Base-by-base conservation (phyloP, 2,888 invertebrate genomes). In the Chymomyza caudatula region DNA sequence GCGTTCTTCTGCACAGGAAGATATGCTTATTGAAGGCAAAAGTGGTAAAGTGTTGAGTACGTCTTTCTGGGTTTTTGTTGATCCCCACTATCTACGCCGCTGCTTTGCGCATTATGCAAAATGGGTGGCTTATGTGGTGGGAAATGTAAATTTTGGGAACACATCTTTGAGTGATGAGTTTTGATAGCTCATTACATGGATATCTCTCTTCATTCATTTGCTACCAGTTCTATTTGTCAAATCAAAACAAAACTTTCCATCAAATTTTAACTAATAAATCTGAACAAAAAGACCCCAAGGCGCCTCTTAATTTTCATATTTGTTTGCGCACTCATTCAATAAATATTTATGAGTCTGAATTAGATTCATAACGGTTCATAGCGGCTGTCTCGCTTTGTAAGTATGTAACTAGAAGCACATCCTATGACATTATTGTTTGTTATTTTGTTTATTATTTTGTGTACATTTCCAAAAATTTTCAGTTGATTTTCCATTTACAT, bases 391-490 rank as follows among this genome's bases (percentile, higher is more conserved):
- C 67, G 44, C 20, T 65, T 60, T 65, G 0, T 15, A 47, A 44
- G n/a, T 62, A 68, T 74, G 58, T 60, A n/a, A n/a, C n/a, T n/a
- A n/a, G n/a, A n/a, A n/a, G n/a, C n/a, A n/a, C 67, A 75, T 74
- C 68, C 65, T 63, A 61, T 77, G 61, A 66, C 74, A 77, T 80
- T 75, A 78, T 68, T 76, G 74, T 77, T 80, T 70, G 63, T 65
- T 75, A 75, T 77, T 67, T 70, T 83, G 75, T 76, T 79, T 77
- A 74, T 74, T 65, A 72, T 63, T 61, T 60, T 47, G 51, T 69
- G 53, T 68, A 74, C 70, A 67, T 74, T 73, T 55, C 65, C 37
- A 65, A 17, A 60, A 62, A 37, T 65, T 60, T 60, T 25, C 65
- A 47, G 47, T 19, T 17, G 15, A 47, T 71, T 72, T 51, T 20